A percentile compares a stretch with the other conserved stretches of the same genome.
Conservation (phyloP, 2,113 vertebrate genomes). For the Paedocypris sp. region DNA sequence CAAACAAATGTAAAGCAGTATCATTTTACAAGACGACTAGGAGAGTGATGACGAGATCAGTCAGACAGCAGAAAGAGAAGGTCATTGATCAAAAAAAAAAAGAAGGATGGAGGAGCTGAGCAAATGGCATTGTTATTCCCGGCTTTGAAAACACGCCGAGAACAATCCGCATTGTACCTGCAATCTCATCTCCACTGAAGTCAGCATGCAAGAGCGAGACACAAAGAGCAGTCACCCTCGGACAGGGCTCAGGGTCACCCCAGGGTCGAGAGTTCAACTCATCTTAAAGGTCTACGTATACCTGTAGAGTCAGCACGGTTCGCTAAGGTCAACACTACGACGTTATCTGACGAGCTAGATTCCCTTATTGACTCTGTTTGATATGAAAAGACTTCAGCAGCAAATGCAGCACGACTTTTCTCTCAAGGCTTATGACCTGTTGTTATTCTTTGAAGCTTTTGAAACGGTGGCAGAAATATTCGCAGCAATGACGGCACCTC, state of each 20-base stretch:
- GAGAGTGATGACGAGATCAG: conserved; percentile 50
- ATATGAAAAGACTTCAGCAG: neutral
- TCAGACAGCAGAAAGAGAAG: conserved; percentile 28
- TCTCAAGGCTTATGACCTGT: neutral
- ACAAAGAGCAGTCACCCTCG: conserved; percentile 61
- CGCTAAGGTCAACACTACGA: neutral
- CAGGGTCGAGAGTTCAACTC: conserved; percentile 48
- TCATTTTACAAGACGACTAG: neutral
- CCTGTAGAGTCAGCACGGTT: neutral
- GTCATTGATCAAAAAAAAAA: conserved; percentile 57
- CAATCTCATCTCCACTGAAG: conserved; percentile 73
- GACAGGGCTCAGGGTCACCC: conserved; percentile 66
- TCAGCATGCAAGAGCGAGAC: conserved; percentile 59
- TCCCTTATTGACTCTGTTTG: conserved; percentile 2
- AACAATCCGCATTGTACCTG: conserved; percentile 81
- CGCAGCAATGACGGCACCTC: conserved; percentile 55
- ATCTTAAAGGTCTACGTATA: conserved; percentile 30
- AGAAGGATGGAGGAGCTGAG: conserved; percentile 59
- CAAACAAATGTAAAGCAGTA: too few relatives aligned
- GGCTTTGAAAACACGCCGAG: conserved; percentile 62
- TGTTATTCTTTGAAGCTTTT: conserved; percentile 7
- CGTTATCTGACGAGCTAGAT: conserved; percentile 4
- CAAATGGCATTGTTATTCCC: conserved; percentile 73
- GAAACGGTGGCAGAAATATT: too few relatives aligned
- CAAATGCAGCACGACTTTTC: conserved; percentile 3